Percentiles rank a stretch among this genome's conserved stretches.
Evolutionary conservation across 1,140 invertebrate species (phyloP).

Genomic region (Drosophila lacteicornis): DNA sequence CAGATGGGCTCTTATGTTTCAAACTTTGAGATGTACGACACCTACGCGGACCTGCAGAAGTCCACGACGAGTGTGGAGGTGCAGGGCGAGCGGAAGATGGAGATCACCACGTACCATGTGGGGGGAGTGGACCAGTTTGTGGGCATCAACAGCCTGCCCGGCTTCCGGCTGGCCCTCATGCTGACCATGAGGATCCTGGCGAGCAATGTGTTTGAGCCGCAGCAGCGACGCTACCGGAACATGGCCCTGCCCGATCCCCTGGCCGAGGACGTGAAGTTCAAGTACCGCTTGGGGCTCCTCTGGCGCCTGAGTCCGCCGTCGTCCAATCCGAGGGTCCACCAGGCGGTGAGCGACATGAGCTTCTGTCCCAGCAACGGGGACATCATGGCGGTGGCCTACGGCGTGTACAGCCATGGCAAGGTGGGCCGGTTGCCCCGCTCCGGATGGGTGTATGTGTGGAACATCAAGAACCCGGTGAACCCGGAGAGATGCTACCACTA

Average conservation of each 20-base stretch:
- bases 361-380: slow-evolving; percentile 89
- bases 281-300: slow-evolving; percentile 88
- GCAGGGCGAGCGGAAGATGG: slow-evolving; percentile 83
- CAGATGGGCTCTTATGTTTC: slow-evolving; percentile 88
- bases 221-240: slow-evolving; percentile 89
- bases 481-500: slow-evolving; percentile 91
- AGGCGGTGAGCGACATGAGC: slow-evolving; percentile 86
- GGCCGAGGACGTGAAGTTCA: slow-evolving; percentile 87
- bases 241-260: slow-evolving; percentile 87
- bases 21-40: slow-evolving; percentile 91
- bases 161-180: slow-evolving; percentile 87
- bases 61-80: slow-evolving; percentile 82
- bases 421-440: slow-evolving; percentile 4
- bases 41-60: slow-evolving; percentile 85
- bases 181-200: slow-evolving; percentile 89
- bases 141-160: slow-evolving; percentile 79
- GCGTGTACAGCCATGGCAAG: slow-evolving; percentile 85
- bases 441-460: slow-evolving; percentile 89
- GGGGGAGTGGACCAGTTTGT: slow-evolving; percentile 75
- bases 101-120: slow-evolving; percentile 80
- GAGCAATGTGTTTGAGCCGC: slow-evolving; percentile 87
- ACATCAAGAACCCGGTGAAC: slow-evolving; percentile 93
- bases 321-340: slow-evolving; percentile 2
- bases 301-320: slow-evolving; percentile 86
- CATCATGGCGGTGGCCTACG: slow-evolving; percentile 90